These are phyloP conservation scores for Corapipo altera DNA, from an alignment of 2,113 vertebrate genomes.

Conservation along the genomic window DNA sequence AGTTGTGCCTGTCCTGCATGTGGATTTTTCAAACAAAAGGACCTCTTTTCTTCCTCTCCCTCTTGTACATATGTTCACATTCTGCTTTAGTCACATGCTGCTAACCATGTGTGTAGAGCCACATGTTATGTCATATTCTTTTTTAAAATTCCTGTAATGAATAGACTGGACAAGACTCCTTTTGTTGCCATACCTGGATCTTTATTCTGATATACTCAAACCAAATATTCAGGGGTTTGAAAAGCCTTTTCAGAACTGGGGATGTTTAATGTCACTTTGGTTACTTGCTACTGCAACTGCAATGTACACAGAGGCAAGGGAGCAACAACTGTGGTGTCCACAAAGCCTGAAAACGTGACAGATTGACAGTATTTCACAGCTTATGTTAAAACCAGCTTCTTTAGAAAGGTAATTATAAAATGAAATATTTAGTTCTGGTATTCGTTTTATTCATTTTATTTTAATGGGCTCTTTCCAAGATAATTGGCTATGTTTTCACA, in stretches of 20 bases:
- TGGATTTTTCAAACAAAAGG: not conserved
- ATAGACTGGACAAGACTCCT: not conserved
- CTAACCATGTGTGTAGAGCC: not conserved
- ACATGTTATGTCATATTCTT: not conserved
- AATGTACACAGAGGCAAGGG: slow-evolving; percentile 34
- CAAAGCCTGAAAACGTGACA: slow-evolving; percentile 53
- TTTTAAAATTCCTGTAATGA: not conserved
- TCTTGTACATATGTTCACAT: not conserved
- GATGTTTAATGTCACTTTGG: slow-evolving; percentile 51
- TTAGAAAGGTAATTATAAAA: slow-evolving; percentile 72
- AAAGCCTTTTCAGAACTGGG: not conserved
- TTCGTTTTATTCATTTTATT: slow-evolving; percentile 65
- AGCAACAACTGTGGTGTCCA: slow-evolving; percentile 38
- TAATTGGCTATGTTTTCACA: slow-evolving; percentile 56
- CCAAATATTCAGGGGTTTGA: slow-evolving; percentile 18
- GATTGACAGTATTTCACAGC: slow-evolving; percentile 63
- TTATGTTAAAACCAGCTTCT: slow-evolving; percentile 70
- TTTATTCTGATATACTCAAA: slow-evolving; percentile 13
- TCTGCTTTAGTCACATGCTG: not conserved
- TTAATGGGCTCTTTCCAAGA: slow-evolving; percentile 68
- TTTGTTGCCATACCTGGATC: not conserved
- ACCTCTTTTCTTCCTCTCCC: not conserved
- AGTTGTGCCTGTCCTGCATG: not conserved
- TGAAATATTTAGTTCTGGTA: slow-evolving; percentile 56
- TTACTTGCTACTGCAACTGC: slow-evolving; percentile 66